Percentiles rank a stretch among this genome's conserved stretches.
Conservation (phyloP, 1,140 invertebrate genomes). For the Polypedilum vanderplanki region DNA sequence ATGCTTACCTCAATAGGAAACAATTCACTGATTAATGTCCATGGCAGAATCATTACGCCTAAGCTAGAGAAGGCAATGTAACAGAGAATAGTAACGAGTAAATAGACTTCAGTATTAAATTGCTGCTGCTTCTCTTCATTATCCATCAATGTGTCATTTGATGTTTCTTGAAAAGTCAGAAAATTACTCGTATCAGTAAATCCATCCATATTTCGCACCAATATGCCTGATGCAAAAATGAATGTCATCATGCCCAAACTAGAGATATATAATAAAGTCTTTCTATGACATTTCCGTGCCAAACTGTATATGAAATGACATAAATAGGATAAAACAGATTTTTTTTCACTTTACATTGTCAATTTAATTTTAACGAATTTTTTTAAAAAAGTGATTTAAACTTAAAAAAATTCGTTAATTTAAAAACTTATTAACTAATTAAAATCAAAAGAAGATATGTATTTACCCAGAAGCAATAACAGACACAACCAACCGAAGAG, state of each 20-base stretch:
- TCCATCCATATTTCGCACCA: conserved; percentile 41
- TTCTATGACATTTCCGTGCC: conserved; percentile 49
- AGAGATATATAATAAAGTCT: conserved; percentile 47
- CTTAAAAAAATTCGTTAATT: too few species aligned
- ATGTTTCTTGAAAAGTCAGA: conserved; percentile 32
- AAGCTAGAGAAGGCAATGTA: conserved; percentile 51
- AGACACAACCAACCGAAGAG: conserved; percentile 48
- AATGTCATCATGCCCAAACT: conserved; percentile 50
- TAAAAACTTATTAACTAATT: too few species aligned
- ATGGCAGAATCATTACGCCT: conserved; percentile 55
- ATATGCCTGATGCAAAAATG: conserved; percentile 48
- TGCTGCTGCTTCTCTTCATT: neutral
- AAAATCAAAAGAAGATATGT: neutral
- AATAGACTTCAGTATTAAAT: conserved; percentile 36
- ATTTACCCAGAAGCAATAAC: conserved; percentile 42
- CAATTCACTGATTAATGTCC: conserved; percentile 52
- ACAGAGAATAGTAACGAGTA: conserved; percentile 46
- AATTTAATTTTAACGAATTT: neutral
- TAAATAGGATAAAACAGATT: neutral
- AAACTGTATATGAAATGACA: conserved; percentile 33
- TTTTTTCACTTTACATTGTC: neutral
- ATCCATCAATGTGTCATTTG: conserved; percentile 8
- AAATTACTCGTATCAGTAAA: conserved; percentile 32
- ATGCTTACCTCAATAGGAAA: conserved; percentile 33
- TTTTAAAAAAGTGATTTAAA: neutral